A percentile compares a stretch with the other conserved stretches of the same genome.
Conservation (phyloP, 2,797 vertebrate genomes). For the Gymnoscopelus microlampas region DNA sequence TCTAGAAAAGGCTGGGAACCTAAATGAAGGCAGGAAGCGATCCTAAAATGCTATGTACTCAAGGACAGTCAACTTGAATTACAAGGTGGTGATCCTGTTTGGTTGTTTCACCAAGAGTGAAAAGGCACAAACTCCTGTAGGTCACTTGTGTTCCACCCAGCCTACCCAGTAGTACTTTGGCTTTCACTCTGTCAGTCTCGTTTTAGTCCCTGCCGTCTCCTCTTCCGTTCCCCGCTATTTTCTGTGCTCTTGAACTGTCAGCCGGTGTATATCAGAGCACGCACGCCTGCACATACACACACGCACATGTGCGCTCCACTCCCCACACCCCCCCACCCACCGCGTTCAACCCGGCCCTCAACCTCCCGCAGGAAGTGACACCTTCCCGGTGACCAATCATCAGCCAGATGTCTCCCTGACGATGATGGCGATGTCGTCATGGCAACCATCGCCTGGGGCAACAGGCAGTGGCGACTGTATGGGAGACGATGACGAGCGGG, state of each 20-base stretch:
- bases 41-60: too few species aligned
- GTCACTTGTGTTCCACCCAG: too few species aligned
- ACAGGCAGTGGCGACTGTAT: constrained; percentile 55
- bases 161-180: too few species aligned
- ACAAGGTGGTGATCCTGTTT: too few species aligned
- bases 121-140: too few species aligned
- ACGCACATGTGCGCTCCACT: constrained; percentile 6
- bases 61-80: too few species aligned
- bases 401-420: constrained; percentile 55
- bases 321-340: background rate
- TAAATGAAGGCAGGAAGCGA: too few species aligned
- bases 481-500: constrained; percentile 43
- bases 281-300: background rate
- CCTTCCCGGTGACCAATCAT: constrained; percentile 71
- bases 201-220: too few species aligned
- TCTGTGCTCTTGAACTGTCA: background rate
- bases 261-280: constrained; percentile 13
- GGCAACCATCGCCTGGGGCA: constrained; percentile 70
- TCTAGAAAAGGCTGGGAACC: too few species aligned
- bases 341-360: constrained; percentile 12
- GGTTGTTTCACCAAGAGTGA: too few species aligned
- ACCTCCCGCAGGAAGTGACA: constrained; percentile 64
- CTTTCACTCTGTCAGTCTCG: too few species aligned
- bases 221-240: too few species aligned
- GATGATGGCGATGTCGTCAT: constrained; percentile 67